Percentiles rank a stretch among this genome's conserved stretches.
phyloP scores from a whole-genome alignment of 2,888 invertebrate genomes.

The Subacronicta megacephala region DNA sequence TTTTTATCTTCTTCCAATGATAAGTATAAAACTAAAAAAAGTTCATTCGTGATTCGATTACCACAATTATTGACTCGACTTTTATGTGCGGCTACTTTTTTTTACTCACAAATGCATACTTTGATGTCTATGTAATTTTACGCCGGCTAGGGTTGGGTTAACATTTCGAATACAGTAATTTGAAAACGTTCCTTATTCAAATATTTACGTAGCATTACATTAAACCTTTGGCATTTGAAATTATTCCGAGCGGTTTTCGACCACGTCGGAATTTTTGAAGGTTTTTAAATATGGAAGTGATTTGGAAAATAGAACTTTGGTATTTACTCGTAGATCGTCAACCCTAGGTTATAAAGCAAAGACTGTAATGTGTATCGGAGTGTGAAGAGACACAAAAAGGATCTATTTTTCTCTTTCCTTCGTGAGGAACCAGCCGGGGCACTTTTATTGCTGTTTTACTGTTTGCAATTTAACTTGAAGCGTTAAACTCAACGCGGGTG shows the following conservation, averaged over 20 bases:
- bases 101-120: slow-evolving; percentile 57
- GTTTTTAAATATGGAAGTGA: slow-evolving; percentile 12
- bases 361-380: slow-evolving; percentile 47
- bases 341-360: slow-evolving; percentile 47
- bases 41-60: slow-evolving; percentile 73
- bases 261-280: background rate
- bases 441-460: slow-evolving; percentile 84
- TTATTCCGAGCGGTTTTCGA: slow-evolving; percentile 26
- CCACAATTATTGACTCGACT: slow-evolving; percentile 68
- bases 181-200: slow-evolving; percentile 54
- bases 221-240: slow-evolving; percentile 50
- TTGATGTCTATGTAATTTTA: slow-evolving; percentile 52
- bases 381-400: slow-evolving; percentile 57
- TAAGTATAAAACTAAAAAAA: slow-evolving; percentile 59
- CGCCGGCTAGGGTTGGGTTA: slow-evolving; percentile 41
- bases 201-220: slow-evolving; percentile 59
- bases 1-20: slow-evolving; percentile 65
- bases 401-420: slow-evolving; percentile 66
- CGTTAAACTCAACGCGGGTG: slow-evolving; percentile 73
- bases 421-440: slow-evolving; percentile 74
- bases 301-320: slow-evolving; percentile 5
- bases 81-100: slow-evolving; percentile 59
- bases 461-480: slow-evolving; percentile 85
- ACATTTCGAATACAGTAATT: slow-evolving; percentile 46
- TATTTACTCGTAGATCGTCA: slow-evolving; percentile 17